Evolutionary conservation across 2,797 vertebrate genomes (phyloP), one percentile per base, ranked within the genome.

Genomic region (Neosilurus mollespiculum): DNA sequence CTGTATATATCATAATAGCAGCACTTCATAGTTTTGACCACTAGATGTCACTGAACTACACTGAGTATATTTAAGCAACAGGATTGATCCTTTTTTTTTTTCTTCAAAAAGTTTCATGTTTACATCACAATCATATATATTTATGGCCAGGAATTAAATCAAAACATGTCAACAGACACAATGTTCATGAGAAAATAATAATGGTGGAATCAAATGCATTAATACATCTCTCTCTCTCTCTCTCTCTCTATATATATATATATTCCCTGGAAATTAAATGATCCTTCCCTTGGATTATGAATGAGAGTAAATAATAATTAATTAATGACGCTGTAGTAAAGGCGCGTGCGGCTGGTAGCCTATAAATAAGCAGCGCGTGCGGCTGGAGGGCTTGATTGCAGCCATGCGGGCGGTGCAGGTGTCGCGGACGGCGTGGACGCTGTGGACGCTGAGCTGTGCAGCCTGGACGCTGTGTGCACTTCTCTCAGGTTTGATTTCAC

Each of bases 331-430:
- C 3, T n/a, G 15, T 3, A 56, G 8, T 6, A 5, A 9, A 4
- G 49, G 78, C 62, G 9, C 62, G 78, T 16, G 66, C 51, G 26
- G 26, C 26, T 7, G 64, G 18, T 0, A 8, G 59, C 9, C 24
- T 64, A 73, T 73, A 82, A 81, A 82, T 51, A 18, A 22, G 69
- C 37, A 4, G 70, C 11, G 81, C 59, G 70, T 22, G 70, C 18
- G 18, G 30, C 43, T 3, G 7, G 58, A n/a, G 43, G 8, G 0
- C 10, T 0, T 0, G 37, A 22, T 54, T 30, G 18, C n/a, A 65
- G 61, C 26, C 59, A 81, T 82, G 81, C 59, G 58, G 24, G 70
- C 24, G 43, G 24, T 54, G 80, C 71, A 43, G 43, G 8, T 64
- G 56, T 37, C 22, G 59, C n/a, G 59, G 59, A 14, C 43, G 22